These are phyloP conservation scores for Halcyon smyrnensis DNA, from an alignment of 2,797 vertebrate genomes.

Conservation along the genomic window DNA sequence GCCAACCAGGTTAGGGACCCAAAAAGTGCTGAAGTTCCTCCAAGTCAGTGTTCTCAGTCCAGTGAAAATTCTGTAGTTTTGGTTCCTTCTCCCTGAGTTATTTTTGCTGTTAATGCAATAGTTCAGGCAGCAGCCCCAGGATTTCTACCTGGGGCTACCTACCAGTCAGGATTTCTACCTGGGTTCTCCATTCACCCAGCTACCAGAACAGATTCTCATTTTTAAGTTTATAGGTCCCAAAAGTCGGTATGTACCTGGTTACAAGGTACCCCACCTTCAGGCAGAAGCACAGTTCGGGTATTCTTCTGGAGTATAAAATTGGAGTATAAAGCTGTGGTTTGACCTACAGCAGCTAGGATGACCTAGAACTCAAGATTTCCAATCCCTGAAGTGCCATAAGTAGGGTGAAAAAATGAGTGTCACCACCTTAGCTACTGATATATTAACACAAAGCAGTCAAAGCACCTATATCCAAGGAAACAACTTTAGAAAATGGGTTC, in stretches of 20 bases:
- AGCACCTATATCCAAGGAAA: background rate
- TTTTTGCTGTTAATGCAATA: background rate
- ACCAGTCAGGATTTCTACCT: background rate
- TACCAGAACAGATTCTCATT: background rate
- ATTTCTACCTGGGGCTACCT: too few species aligned
- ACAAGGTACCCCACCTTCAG: background rate
- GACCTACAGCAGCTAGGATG: background rate
- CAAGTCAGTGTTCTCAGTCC: background rate
- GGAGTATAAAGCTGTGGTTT: background rate
- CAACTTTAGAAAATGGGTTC: background rate
- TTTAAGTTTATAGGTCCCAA: background rate
- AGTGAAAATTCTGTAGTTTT: background rate
- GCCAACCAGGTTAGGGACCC: background rate
- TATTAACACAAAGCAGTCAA: background rate
- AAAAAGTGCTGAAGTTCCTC: background rate
- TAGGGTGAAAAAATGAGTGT: accelerated
- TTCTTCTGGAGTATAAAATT: background rate
- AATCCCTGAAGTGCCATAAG: background rate
- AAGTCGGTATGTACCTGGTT: background rate
- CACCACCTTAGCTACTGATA: background rate
- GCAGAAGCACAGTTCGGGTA: background rate
- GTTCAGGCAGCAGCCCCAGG: background rate
- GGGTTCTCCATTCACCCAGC: background rate
- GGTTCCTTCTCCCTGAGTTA: background rate
- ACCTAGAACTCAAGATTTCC: background rate